Base-by-base conservation (phyloP, 2,113 vertebrate species). In the Puffinus mauretanicus region DNA sequence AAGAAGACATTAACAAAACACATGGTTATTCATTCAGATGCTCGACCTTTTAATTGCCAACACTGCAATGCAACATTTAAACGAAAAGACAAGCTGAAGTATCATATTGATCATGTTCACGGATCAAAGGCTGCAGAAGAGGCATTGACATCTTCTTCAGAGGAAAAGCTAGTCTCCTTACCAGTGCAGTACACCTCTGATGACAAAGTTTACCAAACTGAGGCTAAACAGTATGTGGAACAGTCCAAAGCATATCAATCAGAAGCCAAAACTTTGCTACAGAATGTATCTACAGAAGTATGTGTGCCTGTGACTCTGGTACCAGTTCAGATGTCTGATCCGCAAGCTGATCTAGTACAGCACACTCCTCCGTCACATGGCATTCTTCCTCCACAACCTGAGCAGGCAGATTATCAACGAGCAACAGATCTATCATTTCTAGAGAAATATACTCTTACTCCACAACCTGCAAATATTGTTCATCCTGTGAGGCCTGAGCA, bases 1-100 rank as follows among this genome's bases (percentile, higher is more conserved):
- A 99, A 99, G 98, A 99, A 99, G 98, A 99, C 99, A 5, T 94
- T 99, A 97, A 99, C 99, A 2, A 99, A 99, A 96, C 99, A 99
- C 98, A 98, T 99, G 98, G 99, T 99, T 94, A 99, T 99, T 95
- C 99, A 99, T 97, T 99, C 99, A 29, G 99, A 99, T 60, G 99
- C 99, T 36, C 99, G 99, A 17, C 99, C 99, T 67, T 99, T 99
- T 87, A 99, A 98, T 98, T 99, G 99, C 94, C 98, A 99, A 13
- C 99, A 99, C 95, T 99, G 99, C 96, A 99, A 98, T 64, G 99
- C 99, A 90, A 99, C 99, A 13, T 99, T 99, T 92, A 99, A 99
- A 94, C 98, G 99, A 75, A 99, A 99, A 75, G 99, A 99, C 98
- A 99, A 99, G 90, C 98, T 99, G 44, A 99, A 99, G 92, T 99